Percentiles rank a stretch among this genome's conserved stretches.
Conservation (phyloP, 2,888 invertebrate species). For the Agonopterix alstromeriana region DNA sequence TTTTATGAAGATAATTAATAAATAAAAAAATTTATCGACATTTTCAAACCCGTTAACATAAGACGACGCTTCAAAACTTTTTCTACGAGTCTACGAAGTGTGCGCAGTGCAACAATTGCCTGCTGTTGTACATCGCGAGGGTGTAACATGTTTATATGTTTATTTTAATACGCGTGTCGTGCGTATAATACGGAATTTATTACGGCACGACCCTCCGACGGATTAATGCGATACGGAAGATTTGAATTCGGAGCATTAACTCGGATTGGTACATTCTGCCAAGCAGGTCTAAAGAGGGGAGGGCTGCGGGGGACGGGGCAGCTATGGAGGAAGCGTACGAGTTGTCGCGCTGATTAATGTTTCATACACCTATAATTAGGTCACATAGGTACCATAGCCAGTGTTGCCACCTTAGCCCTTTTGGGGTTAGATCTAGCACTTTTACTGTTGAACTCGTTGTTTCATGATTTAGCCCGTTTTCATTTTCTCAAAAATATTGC, state of each 20-base stretch:
- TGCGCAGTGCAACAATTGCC: slow-evolving; percentile 6
- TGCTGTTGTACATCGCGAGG: slow-evolving; percentile 49
- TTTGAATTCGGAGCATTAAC: slow-evolving; percentile 73
- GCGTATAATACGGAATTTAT: slow-evolving; percentile 77
- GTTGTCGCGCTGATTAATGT: slow-evolving; percentile 25
- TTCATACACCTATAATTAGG: slow-evolving; percentile 22
- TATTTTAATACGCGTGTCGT: slow-evolving; percentile 78
- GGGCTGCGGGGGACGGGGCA: neutral
- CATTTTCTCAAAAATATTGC: no score
- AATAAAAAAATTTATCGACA: no score
- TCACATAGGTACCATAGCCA: no score
- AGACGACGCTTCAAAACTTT: no score
- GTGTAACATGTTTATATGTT: slow-evolving; percentile 75
- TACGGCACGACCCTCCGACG: slow-evolving; percentile 66
- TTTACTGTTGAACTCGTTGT: no score
- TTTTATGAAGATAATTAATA: no score
- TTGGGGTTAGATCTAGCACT: no score
- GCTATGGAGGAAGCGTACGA: neutral
- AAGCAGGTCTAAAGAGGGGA: slow-evolving; percentile 19
- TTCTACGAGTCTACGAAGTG: no score
- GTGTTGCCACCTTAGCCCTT: no score
- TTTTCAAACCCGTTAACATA: no score
- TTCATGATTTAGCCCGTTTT: no score
- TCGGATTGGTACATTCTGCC: slow-evolving; percentile 63
- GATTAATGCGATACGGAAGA: slow-evolving; percentile 76